Evolutionary conservation across 2,888 invertebrate genomes (phyloP), one percentile per base, ranked within the genome.

Genomic region (Caenorhabditis macrosperma): DNA sequence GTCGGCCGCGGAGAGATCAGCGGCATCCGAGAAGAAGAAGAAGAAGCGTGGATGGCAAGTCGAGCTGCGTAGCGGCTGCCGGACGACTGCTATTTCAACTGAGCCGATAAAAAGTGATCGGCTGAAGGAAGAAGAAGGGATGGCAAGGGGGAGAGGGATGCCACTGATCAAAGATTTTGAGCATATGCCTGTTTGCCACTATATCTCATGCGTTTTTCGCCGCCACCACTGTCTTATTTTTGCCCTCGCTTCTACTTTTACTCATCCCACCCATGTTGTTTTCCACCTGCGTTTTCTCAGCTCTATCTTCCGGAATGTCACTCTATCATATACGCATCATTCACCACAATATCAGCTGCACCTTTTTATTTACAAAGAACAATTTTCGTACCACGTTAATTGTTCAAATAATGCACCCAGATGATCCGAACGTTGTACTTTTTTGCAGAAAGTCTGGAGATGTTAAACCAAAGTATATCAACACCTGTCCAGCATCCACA

Each of bases 131-230:
- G 60, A 72, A 60, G 60, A 67, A 50, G 46, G 48, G 50, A 60
- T 46, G 67, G 69, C 35, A 46, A 69, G 52, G 44, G 22, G 24
- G 59, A 44, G 15, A 50, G 48, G 63, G 59, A 68, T 60, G 71
- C 78, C 63, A 66, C 67, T 78, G 78, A 78, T 78, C 78, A 78
- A 78, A 78, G 78, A 78, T 78, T 77, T 78, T 72, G 72, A 72
- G 78, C 78, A 72, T 61, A 78, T 78, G 78, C 78, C 78, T 71
- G 66, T 66, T 78, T 68, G 61, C 63, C 76, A 68, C 67, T 61
- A 77, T 69, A 77, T 69, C 77, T 77, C 69, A 72, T 78, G 72
- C 66, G 61, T 72, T 72, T 78, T 54, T 67, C 72, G 41, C 52
- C 33, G 44, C 59, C 52, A 71, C 71, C 44, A 60, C 33, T 63